Base-by-base conservation (phyloP, 2,888 invertebrate genomes). In the Epinotia demarniana region DNA sequence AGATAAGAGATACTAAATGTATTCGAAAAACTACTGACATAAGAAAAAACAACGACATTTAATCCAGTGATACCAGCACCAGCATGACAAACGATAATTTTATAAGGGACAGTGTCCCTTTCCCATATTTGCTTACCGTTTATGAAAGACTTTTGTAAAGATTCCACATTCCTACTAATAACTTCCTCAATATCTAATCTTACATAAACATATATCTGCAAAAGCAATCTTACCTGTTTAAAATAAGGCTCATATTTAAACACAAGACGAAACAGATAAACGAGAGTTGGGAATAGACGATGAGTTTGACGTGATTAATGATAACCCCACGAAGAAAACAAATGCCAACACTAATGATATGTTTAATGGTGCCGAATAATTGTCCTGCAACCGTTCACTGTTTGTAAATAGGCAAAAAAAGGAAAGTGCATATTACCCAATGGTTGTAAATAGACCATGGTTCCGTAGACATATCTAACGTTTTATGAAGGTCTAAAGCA, bases 301-400 rank as follows among this genome's bases (percentile, higher is more conserved):
- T 23, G 27, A 46, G n/a, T 27, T 13, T 69, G 69, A 69, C 69
- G 69, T 75, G 75, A 75, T 75, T 75, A 75, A 75, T 75, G 75
- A 75, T 72, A 60, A 70, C 74, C 55, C 33, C 43, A 53, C 39
- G 68, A 73, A 73, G 70, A 70, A 71, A 77, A 77, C 73, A 76
- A 73, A 74, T 43, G 55, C 19, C 60, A 18, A n/a, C 71, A 49
- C 78, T 78, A 78, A 78, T 77, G 78, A 78, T 78, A 72, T 60
- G n/a, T 77, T 68, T 77, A 77, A 78, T 78, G 76, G 77, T 76
- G 77, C 78, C 57, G 75, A 77, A 77, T 76, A 69, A 75, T 75
- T 73, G 70, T 73, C 57, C 33, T 18, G 70, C 8, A 75, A 75
- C 73, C 73, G 66, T 73, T 75, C 71, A 53, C 71, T 66, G 61